Evolutionary conservation across 2,888 invertebrate genomes (phyloP).

Genomic region (Caenorhabditis becei): DNA sequence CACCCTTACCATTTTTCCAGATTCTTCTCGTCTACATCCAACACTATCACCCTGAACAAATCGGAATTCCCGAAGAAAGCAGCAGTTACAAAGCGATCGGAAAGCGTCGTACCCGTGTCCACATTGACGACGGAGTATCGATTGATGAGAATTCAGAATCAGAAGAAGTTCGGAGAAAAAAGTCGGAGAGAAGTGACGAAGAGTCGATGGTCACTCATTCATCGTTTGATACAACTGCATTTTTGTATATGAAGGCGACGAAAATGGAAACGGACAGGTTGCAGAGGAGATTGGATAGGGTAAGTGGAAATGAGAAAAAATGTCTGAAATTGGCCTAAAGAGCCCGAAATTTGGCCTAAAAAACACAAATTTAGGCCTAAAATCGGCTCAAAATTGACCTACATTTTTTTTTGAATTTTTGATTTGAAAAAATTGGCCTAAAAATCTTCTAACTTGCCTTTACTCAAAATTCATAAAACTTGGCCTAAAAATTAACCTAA

Average conservation of each 20-base stretch:
- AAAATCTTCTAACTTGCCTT: too few species aligned
- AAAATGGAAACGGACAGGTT: conserved; percentile 63
- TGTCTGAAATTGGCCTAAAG: too few species aligned
- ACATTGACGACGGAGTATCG: conserved; percentile 58
- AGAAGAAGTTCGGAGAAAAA: neutral
- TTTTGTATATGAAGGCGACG: conserved; percentile 68
- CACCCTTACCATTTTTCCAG: conserved; percentile 6
- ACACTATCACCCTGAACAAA: conserved; percentile 65
- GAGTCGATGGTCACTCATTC: conserved; percentile 54
- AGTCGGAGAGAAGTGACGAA: conserved; percentile 12
- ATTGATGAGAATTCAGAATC: conserved; percentile 43
- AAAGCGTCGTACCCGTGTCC: conserved; percentile 43
- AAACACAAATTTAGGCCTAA: too few species aligned
- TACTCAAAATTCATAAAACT: too few species aligned
- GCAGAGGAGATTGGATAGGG: conserved; percentile 63
- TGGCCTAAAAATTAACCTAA: too few species aligned
- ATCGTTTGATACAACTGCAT: conserved; percentile 64
- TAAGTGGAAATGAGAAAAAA: conserved; percentile 19
- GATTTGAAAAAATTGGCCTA: too few species aligned
- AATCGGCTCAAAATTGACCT: too few species aligned
- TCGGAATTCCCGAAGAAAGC: conserved; percentile 69
- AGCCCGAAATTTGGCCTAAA: too few species aligned
- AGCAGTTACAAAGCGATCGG: conserved; percentile 65
- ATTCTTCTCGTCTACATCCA: conserved; percentile 66
- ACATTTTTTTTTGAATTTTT: too few species aligned